phyloP scores from a whole-genome alignment of 2,888 invertebrate genomes.

The Rotaria socialis region DNA sequence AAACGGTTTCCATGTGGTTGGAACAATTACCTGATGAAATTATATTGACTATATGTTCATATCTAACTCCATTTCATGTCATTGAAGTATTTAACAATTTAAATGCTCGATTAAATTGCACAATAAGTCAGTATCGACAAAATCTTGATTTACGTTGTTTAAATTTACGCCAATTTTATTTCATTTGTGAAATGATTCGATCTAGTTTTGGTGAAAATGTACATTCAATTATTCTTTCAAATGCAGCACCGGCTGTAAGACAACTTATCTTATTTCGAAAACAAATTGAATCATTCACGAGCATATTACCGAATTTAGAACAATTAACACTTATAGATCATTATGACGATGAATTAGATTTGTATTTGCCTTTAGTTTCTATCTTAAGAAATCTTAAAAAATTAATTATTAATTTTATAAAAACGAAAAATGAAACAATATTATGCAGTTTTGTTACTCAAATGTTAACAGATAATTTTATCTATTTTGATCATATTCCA shows the following conservation, averaged over 20 bases:
- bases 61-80: neutral
- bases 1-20: neutral
- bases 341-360: neutral
- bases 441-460: neutral
- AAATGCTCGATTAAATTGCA: slow-evolving; percentile 14
- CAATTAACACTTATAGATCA: neutral
- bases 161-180: slow-evolving; percentile 12
- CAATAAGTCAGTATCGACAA: slow-evolving; percentile 8
- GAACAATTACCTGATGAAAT: slow-evolving; percentile 26
- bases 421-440: neutral
- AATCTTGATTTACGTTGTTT: neutral
- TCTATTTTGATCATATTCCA: slow-evolving; percentile 3
- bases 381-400: neutral
- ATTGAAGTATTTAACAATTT: slow-evolving; percentile 4
- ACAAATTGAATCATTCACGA: neutral
- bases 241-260: neutral
- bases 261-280: neutral
- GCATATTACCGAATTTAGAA: neutral
- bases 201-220: neutral
- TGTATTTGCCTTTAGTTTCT: neutral
- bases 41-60: neutral
- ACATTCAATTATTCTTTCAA: neutral
- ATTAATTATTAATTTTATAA: neutral
- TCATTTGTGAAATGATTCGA: neutral
- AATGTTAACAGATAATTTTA: slow-evolving; percentile 19